Base-by-base conservation (phyloP, 1,140 invertebrate genomes). In the Adoxophyes honmai region DNA sequence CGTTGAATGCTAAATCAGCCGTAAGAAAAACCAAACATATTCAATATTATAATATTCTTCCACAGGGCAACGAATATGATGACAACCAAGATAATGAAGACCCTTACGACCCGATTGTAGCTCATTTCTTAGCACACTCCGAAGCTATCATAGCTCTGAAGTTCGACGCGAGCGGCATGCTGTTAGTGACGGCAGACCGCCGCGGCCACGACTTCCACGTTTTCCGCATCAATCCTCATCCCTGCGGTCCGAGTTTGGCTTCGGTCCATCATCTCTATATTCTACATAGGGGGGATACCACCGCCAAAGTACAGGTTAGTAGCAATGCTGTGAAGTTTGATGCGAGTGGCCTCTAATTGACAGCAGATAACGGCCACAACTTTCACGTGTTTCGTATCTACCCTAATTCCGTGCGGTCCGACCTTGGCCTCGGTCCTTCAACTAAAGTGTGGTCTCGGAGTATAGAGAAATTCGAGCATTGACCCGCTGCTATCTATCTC, bases 191-290 rank as follows among this genome's bases (percentile, higher is more conserved):
- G 0, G 96, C 97, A 0, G 98, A 99, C 88, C 94, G 94, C 62
- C 91, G 95, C n/a, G 98, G 98, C 0, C 97, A 98, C 77, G 96
- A 98, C 75, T 99, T 99, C 87, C 96, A 99, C 86, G 92, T 99
- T 42, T 99, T 99, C 88, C 92, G 96, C 60, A 94, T 99, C 64
- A 95, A 98, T 74, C 95, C 98, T 0, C 98, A 99, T 92, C 96
- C 98, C 0, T 94, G 94, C 33, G 95, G 96, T 0, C 93, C 97
- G 15, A 93, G 94, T 11, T 88, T 98, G 38, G 95, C 96, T 5
- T 94, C 97, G 1, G 97, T 99, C 15, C 98, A 99, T 87, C 98
- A 99, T 90, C 89, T 99, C 10, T 99, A 99, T 82, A 94, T 98
- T 28, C 90, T 99, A 35, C 96, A 99, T 81, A 92, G 98, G 6